Base-by-base conservation (phyloP, 2,797 vertebrate genomes). In the Lepus townsendii region DNA sequence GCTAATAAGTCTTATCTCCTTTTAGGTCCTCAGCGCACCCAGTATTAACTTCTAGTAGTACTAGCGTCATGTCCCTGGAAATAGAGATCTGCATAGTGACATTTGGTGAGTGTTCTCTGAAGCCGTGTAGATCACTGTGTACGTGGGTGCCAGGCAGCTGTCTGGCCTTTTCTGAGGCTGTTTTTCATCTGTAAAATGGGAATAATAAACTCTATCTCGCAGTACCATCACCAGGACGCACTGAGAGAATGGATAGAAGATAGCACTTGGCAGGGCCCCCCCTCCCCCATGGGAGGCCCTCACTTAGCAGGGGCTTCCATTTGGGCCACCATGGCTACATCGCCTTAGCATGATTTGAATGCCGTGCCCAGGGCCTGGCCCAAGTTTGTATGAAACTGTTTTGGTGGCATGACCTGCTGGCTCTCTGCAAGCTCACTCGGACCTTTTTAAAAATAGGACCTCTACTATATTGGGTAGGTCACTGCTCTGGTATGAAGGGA, bases 371-470 rank as follows among this genome's bases (percentile, higher is more conserved):
- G 54, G 77, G 63, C 32, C 52, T 91, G 86, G 60, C 35, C 30
- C 17, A n/a, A 30, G 54, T 83, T 93, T 95, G 83, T 32, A 65
- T 87, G 83, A 95, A 95, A 73, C 65, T 71, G 26, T 88, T 54
- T 72, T n/a, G 83, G 83, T 92, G 62, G 60, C 60, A 71, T 69
- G 26, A 66, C 63, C 63, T 84, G 52, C 69, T 94, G 73, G 78
- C 80, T 54, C 35, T 95, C 90, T 47, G 69, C 50, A 88, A 95
- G 76, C 60, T 96, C 83, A 63, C 79, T 91, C 79, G 91, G 95
- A 94, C 32, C 76, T 94, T 96, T 96, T 93, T 90, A 94, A 90
- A 97, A 97, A 94, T 93, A 96, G 80, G 73, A 17, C 1, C 30
- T 9, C 38, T 27, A 80, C 83, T 96, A 86, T 96, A 86, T 97